phyloP scores from a whole-genome alignment of 2,797 vertebrate genomes.

The Coregonus ussuriensis region DNA sequence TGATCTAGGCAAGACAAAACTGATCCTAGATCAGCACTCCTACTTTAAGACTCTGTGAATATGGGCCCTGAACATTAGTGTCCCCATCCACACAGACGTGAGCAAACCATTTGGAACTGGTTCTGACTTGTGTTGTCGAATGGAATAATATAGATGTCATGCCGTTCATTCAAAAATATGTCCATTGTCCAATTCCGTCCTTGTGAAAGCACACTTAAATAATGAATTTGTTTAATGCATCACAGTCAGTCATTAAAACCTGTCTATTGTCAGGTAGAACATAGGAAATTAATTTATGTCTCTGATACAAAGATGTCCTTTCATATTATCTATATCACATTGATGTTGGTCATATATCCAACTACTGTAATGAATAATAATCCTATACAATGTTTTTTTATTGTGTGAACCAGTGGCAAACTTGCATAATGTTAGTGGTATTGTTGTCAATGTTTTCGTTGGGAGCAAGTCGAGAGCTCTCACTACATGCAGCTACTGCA shows the following conservation, averaged over 20 bases:
- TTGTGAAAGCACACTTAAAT: constrained; percentile 59
- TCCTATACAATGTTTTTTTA: constrained; percentile 26
- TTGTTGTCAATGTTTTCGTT: constrained; percentile 44
- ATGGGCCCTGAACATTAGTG: not conserved
- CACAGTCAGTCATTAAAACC: constrained; percentile 34
- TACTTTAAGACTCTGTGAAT: too few species aligned
- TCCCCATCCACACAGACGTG: not conserved
- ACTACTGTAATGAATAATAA: constrained; percentile 11
- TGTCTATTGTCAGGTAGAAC: not conserved
- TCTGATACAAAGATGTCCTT: constrained; percentile 3
- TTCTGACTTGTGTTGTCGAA: too few species aligned
- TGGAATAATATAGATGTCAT: not conserved
- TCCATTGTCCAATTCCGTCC: constrained; percentile 38
- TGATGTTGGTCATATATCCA: constrained; percentile 60
- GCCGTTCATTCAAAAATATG: too few species aligned
- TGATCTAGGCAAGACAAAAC: too few species aligned
- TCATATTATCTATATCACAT: constrained; percentile 56
- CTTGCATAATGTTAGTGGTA: constrained; percentile 73
- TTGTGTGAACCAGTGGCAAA: constrained; percentile 60
- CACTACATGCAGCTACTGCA: constrained; percentile 54
- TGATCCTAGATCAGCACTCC: too few species aligned
- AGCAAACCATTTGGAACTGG: too few species aligned
- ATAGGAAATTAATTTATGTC: not conserved
- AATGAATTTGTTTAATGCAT: constrained; percentile 35
- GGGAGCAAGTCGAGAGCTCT: constrained; percentile 39